These are phyloP conservation scores for Cremastinae sp. DNA, from an alignment of 2,888 invertebrate species.

Conservation along the genomic window DNA sequence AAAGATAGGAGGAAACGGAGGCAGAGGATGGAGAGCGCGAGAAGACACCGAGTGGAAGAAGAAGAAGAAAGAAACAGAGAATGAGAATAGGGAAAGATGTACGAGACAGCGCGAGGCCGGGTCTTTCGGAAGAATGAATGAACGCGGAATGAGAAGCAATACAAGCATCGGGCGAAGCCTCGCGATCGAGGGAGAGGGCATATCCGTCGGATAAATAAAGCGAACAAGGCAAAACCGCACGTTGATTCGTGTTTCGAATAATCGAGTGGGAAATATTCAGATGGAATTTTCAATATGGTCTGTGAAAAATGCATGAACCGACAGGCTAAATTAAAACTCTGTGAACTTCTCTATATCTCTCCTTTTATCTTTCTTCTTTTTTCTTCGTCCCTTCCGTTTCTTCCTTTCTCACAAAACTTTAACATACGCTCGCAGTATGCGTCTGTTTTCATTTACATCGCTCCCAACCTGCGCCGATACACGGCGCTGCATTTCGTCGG, in stretches of 20 bases:
- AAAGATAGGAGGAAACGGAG: constrained; percentile 46
- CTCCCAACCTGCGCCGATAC: constrained; percentile 21
- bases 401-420: constrained; percentile 12
- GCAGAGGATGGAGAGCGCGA: constrained; percentile 54
- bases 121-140: constrained; percentile 41
- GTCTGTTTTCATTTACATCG: constrained; percentile 1
- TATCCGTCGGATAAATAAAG: constrained; percentile 67
- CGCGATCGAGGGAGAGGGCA: constrained; percentile 38
- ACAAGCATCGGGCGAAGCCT: constrained; percentile 12
- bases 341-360: constrained; percentile 47
- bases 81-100: constrained; percentile 54
- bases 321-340: constrained; percentile 61
- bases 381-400: constrained; percentile 11
- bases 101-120: neutral
- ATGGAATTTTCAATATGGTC: constrained; percentile 61
- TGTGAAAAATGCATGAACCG: constrained; percentile 63
- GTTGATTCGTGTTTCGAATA: constrained; percentile 68
- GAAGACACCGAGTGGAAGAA: too few species aligned
- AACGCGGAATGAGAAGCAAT: constrained; percentile 52
- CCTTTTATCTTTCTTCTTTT: neutral
- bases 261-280: constrained; percentile 67
- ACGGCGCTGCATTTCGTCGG: too few species aligned
- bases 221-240: constrained; percentile 45
- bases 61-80: constrained; percentile 54
- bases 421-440: constrained; percentile 16